Evolutionary conservation across 2,888 invertebrate genomes (phyloP).

Genomic region (Ephialtes manifestator): DNA sequence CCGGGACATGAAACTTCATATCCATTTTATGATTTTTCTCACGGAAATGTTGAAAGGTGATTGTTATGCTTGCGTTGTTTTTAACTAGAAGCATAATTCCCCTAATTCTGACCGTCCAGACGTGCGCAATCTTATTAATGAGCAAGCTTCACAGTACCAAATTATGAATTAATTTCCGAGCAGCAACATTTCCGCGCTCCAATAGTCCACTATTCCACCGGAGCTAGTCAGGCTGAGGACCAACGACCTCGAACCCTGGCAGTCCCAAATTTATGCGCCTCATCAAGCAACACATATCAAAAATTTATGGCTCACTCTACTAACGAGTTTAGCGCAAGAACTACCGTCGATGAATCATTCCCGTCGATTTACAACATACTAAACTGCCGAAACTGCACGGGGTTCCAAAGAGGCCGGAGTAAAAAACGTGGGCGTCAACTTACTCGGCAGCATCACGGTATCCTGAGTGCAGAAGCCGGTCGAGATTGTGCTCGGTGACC

Average conservation of each 20-base stretch:
- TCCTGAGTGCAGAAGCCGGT: conserved; percentile 76
- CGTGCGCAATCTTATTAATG: background rate
- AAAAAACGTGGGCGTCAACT: conserved; percentile 65
- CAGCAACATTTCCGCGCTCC: too few relatives aligned
- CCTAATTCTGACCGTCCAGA: too few relatives aligned
- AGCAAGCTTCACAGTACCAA: background rate
- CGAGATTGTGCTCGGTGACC: conserved; percentile 78
- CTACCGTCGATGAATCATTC: conserved; percentile 26
- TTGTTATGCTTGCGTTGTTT: background rate
- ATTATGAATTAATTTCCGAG: background rate
- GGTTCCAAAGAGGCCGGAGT: background rate
- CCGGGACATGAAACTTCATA: too few relatives aligned
- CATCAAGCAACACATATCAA: background rate
- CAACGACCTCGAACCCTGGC: conserved; percentile 1
- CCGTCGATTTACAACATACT: conserved; percentile 8
- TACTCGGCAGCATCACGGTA: conserved; percentile 76
- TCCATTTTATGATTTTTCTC: too few relatives aligned
- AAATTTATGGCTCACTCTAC: conserved; percentile 17
- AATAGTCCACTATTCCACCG: background rate
- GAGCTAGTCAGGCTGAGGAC: background rate
- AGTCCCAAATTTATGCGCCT: conserved; percentile 4
- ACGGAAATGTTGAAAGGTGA: too few relatives aligned
- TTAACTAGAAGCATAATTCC: background rate
- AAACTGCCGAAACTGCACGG: background rate
- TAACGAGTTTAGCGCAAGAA: conserved; percentile 20